A percentile compares a stretch with the other conserved stretches of the same genome.
phyloP scores from a whole-genome alignment of 2,113 vertebrate species.

The Ageneiosus marmoratus region DNA sequence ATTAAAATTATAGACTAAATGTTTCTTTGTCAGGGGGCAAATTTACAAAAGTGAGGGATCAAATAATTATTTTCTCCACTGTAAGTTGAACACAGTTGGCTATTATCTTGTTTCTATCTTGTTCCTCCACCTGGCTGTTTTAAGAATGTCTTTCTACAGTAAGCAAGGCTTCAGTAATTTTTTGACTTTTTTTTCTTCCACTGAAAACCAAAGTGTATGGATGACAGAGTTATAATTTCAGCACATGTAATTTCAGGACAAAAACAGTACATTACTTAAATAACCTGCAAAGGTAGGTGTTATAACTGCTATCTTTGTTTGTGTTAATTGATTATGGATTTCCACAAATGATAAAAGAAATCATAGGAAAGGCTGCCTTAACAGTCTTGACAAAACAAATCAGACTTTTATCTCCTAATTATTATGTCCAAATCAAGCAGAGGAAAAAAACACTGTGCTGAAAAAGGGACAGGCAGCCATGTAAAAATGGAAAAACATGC shows the following conservation, averaged over 20 bases:
- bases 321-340: no score
- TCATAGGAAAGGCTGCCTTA: no score
- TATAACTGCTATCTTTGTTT: background rate
- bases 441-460: background rate
- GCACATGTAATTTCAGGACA: background rate
- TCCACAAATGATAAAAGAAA: no score
- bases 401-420: no score
- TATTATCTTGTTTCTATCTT: background rate
- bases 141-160: background rate
- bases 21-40: no score
- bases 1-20: no score
- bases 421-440: background rate
- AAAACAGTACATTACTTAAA: background rate
- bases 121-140: background rate
- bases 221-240: background rate
- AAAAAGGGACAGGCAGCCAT: background rate
- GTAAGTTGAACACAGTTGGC: background rate
- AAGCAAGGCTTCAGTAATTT: background rate
- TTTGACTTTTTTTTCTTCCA: background rate
- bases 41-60: no score
- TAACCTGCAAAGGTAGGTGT: background rate
- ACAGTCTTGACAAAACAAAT: no score
- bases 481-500: background rate
- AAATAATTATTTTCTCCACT: no score
- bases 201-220: background rate